Percentiles rank a stretch among this genome's conserved stretches.
Conservation (phyloP, 2,888 invertebrate species). For the Acanthosepion lycidas region DNA sequence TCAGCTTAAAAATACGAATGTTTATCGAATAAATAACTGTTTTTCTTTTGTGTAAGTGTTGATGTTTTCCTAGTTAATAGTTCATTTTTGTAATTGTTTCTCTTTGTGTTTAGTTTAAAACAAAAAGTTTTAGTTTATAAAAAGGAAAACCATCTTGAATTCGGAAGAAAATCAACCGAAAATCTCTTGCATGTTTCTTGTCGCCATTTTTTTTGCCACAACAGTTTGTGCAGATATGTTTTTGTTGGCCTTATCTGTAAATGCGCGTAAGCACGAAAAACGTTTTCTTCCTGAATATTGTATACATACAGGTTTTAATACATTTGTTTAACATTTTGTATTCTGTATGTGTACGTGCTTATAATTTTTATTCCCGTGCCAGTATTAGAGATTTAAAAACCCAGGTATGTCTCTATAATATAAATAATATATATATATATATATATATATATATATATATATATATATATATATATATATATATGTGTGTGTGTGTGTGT, state of each 20-base stretch:
- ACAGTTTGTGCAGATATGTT: neutral
- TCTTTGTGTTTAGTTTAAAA: neutral
- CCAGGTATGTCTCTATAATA: neutral
- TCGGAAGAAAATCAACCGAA: neutral
- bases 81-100: neutral
- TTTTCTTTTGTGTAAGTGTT: neutral
- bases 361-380: neutral
- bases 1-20: neutral
- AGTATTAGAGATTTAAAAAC: neutral
- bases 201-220: neutral
- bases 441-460: neutral
- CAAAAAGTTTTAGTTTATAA: neutral
- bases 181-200: neutral
- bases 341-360: neutral
- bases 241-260: neutral
- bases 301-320: neutral
- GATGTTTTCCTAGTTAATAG: neutral
- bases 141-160: neutral
- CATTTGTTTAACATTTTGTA: neutral
- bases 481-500: neutral
- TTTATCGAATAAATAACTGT: neutral
- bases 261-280: neutral
- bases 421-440: slow-evolving; percentile 42
- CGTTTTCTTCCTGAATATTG: neutral
- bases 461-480: slow-evolving; percentile 34